phyloP scores from a whole-genome alignment of 2,797 vertebrate species.

The Alcedo atthis region DNA sequence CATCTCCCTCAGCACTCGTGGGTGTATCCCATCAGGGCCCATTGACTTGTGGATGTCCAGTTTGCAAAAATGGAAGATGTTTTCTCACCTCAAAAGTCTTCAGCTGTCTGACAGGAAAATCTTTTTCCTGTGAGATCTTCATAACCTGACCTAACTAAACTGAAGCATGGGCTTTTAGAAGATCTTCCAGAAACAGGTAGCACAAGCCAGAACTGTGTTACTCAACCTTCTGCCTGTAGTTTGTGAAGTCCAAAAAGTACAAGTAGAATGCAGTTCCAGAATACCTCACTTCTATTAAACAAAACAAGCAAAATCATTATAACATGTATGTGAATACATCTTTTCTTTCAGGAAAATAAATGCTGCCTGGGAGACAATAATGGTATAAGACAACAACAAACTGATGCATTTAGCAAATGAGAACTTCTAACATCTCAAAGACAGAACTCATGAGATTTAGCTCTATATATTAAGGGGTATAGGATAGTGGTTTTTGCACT shows the following conservation, averaged over 20 bases:
- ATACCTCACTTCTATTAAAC: neutral
- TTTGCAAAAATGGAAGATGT: too few species aligned
- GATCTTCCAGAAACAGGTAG: neutral
- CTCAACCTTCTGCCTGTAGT: neutral
- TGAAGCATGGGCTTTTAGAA: neutral
- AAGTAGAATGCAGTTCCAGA: neutral
- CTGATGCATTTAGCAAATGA: constrained; percentile 37
- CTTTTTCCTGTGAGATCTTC: neutral
- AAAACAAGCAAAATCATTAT: neutral
- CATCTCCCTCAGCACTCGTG: too few species aligned
- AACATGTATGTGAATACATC: neutral
- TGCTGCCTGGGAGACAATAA: neutral
- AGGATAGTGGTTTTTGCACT: constrained; percentile 62
- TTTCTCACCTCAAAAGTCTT: neutral
- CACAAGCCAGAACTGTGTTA: neutral
- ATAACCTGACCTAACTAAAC: neutral
- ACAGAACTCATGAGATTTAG: constrained; percentile 57
- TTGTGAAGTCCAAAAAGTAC: neutral
- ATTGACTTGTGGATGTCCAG: too few species aligned
- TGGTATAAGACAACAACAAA: neutral
- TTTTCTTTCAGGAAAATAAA: neutral
- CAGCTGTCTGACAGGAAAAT: neutral
- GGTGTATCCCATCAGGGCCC: too few species aligned
- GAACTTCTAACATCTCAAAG: constrained; percentile 48
- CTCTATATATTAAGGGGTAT: constrained; percentile 52